Base-by-base conservation (phyloP, 2,888 invertebrate genomes). In the Lathronympha strigana region DNA sequence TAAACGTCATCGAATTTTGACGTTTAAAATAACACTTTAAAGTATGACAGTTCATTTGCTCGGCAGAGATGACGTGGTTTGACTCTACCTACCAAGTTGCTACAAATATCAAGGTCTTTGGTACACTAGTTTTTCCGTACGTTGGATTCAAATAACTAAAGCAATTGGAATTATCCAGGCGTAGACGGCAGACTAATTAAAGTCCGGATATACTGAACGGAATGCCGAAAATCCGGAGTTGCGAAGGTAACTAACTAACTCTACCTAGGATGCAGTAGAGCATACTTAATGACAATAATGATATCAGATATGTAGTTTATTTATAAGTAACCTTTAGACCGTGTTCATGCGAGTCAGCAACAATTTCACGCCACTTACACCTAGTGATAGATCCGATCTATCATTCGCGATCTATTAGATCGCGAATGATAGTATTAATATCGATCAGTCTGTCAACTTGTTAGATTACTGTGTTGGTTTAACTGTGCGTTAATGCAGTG, bases 381-480 rank as follows among this genome's bases (percentile, higher is more conserved):
- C 4, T 13, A 43, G 19, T 57, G 57, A 55, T 55, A 54, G 40
- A n/a, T n/a, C n/a, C n/a, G n/a, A n/a, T n/a, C n/a, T n/a, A n/a
- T n/a, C n/a, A n/a, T n/a, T n/a, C n/a, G n/a, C n/a, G n/a, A n/a
- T n/a, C n/a, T n/a, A n/a, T n/a, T n/a, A n/a, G n/a, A 57, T 45
- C 43, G 43, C 43, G 19, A 57, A 31, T 31, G 57, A 57, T 57
- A 57, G 36, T 23, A 21, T 53, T 53, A 47, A 21, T 55, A 55
- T 57, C 57, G 43, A 57, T 55, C 55, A 55, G 28, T 57, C 57
- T 45, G 43, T 57, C 57, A 36, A 53, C 33, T 57, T 31, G 57
- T 31, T 45, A 31, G 43, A 57, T 57, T 21, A 43, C 43, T n/a
- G 21, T 38, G 38, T 40, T 25, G 13, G 28, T 25, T 40, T 43